Evolutionary conservation across 1,140 invertebrate species (phyloP), one percentile per base, ranked within the genome.

Genomic region (Schlechtendalia chinensis): DNA sequence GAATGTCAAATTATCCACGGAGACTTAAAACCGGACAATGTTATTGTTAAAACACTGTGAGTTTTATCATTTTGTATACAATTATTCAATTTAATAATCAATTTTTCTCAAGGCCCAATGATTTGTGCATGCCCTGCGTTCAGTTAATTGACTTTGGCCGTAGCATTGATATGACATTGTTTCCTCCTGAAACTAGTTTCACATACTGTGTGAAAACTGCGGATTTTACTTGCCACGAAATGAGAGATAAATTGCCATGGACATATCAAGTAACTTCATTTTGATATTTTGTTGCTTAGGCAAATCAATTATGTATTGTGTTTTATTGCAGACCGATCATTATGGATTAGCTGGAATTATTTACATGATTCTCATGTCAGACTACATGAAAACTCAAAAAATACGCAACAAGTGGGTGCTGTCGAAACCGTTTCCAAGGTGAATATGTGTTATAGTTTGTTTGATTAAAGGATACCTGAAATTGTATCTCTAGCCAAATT

Each of bases 11-110:
- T 99, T 79, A 93, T 99, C 82, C 97, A 99, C 86, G 96, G 93
- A 3, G 97, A 98, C 85, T 94, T 99, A 58, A 99, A 98, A 86
- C 96, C 97, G 1, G 97, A 99, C 85, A 99, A 99, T 87, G 96
- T 98, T 86, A 86, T 98, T 83, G 87, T 98, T 45, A 91, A 92
- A 87, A 89, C 89, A 84, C 87, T 90, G 91, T 93, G 88, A 89
- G 90, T 90, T 81, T 81, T 79, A 19, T 72, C 0, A 12, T 53
- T 3, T 8, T 39, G 17, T 27, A 69, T 32, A 39, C 1, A 22
- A 22, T 67, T 27, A n/a, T 22, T 56, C 17, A 29, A 82, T 32
- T 71, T 32, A 45, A 53, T 29, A 53, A 39, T 39, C 47, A 27
- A 24, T 71, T 69, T 54, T 61, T 10, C 29, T 39, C 17, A 63